Conservation (phyloP, 92 coral and sea anemone species). For the Siderastrea siderea region DNA sequence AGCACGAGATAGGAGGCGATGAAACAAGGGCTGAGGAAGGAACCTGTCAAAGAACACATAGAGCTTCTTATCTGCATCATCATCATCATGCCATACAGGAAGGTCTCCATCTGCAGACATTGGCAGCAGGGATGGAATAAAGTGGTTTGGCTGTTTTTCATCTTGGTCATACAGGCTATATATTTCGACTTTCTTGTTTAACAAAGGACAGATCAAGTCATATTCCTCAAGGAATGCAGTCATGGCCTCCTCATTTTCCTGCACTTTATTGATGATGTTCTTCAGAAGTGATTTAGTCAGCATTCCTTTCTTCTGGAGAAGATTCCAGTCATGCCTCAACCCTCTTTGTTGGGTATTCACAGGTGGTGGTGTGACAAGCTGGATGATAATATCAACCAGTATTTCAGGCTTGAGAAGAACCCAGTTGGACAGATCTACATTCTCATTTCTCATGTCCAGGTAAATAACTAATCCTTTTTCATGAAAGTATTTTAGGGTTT, state of each 20-base stretch:
- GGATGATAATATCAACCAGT: slow-evolving; percentile 54
- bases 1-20: slow-evolving; percentile 70
- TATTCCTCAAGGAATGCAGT: slow-evolving; percentile 66
- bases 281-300: slow-evolving; percentile 51
- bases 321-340: slow-evolving; percentile 51
- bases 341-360: slow-evolving; percentile 39
- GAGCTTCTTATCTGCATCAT: slow-evolving; percentile 39
- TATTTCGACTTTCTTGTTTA: background rate
- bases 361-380: slow-evolving; percentile 29
- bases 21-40: slow-evolving; percentile 73
- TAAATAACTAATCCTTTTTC: slow-evolving; percentile 63
- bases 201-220: slow-evolving; percentile 55
- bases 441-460: slow-evolving; percentile 16
- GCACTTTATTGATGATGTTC: slow-evolving; percentile 39
- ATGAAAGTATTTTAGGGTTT: slow-evolving; percentile 62
- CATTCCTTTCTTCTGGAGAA: slow-evolving; percentile 42
- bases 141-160: slow-evolving; percentile 47
- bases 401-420: slow-evolving; percentile 56
- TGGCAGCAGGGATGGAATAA: slow-evolving; percentile 74
- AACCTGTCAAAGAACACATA: slow-evolving; percentile 62
- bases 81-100: slow-evolving; percentile 35
- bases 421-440: slow-evolving; percentile 50
- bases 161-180: background rate
- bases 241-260: slow-evolving; percentile 40
- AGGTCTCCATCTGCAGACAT: slow-evolving; percentile 6